Base-by-base conservation (phyloP, 2,113 vertebrate genomes). In the Reinhardtius hippoglossoides region DNA sequence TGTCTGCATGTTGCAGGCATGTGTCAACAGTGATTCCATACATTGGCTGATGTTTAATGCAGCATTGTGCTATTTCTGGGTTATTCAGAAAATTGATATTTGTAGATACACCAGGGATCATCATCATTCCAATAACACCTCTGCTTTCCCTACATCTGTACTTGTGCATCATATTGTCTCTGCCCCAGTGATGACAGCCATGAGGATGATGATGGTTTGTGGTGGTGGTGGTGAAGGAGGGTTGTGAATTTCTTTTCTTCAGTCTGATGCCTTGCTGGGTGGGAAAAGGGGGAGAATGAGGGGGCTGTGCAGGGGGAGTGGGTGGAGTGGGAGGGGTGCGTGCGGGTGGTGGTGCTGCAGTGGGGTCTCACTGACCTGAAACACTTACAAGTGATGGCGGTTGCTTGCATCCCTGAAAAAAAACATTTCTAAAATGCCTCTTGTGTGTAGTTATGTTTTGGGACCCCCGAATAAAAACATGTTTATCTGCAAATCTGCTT, bases 251-350 rank as follows among this genome's bases (percentile, higher is more conserved):
- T 73, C 20, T 40, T 73, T 86, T 85, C 55, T 84, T 71, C 60
- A 81, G 67, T 73, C 37, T 73, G 78, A 81, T 84, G 80, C 71
- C 75, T 67, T 60, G 65, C 85, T 81, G 76, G 79, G 93, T 90
- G 92, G 92, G 93, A 94, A 72, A 74, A 54, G 67, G 56, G 57
- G 82, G 84, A 64, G 71, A n/a, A 21, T 16, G 66, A n/a, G 79
- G 46, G 78, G 73, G 69, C 62, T 75, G 56, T 26, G 15, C 56
- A 2, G 61, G 76, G 60, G 66, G 31, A 5, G 56, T n/a, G 61
- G 77, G 63, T 69, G 57, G 26, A 48, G 40, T 50, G 24, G 24
- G 31, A 7, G 31, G 31, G 31, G 6, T 31, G 31, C 6, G 31
- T 31, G 6, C 6, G 1, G 5, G 31, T 31, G 31, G 31, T 31